Percentiles rank a stretch among this genome's conserved stretches.
Evolutionary conservation across 1,140 invertebrate species (phyloP).

Genomic region (Aplysia californica): DNA sequence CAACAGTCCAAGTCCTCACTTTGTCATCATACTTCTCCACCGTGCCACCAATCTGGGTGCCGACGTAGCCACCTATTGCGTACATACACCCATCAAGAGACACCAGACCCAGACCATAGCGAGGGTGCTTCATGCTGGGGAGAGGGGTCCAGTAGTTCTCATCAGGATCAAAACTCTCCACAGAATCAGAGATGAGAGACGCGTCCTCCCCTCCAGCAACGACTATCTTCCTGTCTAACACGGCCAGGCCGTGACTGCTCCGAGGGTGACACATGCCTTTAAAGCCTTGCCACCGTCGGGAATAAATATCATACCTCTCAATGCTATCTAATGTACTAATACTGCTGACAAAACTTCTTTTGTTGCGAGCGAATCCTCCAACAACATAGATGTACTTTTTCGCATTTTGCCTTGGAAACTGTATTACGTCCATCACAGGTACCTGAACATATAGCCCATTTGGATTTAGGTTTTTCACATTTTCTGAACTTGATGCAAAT

Average conservation of each 20-base stretch:
- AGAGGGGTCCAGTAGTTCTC: slow-evolving; percentile 74
- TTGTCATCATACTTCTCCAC: slow-evolving; percentile 90
- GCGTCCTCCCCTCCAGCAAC: slow-evolving; percentile 73
- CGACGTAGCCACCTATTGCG: slow-evolving; percentile 93
- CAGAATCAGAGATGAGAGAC: slow-evolving; percentile 87
- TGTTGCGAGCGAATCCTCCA: slow-evolving; percentile 44
- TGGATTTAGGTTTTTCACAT: slow-evolving; percentile 20
- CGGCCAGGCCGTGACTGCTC: slow-evolving; percentile 46
- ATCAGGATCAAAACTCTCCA: slow-evolving; percentile 85
- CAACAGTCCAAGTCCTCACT: slow-evolving; percentile 79
- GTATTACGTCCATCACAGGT: neutral
- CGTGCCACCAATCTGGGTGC: slow-evolving; percentile 87
- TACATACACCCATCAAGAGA: slow-evolving; percentile 86
- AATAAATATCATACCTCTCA: slow-evolving; percentile 48
- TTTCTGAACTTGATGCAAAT: slow-evolving; percentile 27
- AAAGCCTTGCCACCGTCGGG: slow-evolving; percentile 41
- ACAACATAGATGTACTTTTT: slow-evolving; percentile 71
- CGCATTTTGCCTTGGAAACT: slow-evolving; percentile 43
- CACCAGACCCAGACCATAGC: slow-evolving; percentile 90
- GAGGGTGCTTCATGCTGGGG: slow-evolving; percentile 81
- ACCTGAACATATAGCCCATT: slow-evolving; percentile 1
- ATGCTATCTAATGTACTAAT: slow-evolving; percentile 42
- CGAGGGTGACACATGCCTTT: slow-evolving; percentile 35
- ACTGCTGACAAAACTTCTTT: slow-evolving; percentile 67
- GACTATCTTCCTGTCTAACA: slow-evolving; percentile 43